These are phyloP conservation scores for Eriocheir sinensis DNA, from an alignment of 1,140 invertebrate species.

Conservation along the genomic window DNA sequence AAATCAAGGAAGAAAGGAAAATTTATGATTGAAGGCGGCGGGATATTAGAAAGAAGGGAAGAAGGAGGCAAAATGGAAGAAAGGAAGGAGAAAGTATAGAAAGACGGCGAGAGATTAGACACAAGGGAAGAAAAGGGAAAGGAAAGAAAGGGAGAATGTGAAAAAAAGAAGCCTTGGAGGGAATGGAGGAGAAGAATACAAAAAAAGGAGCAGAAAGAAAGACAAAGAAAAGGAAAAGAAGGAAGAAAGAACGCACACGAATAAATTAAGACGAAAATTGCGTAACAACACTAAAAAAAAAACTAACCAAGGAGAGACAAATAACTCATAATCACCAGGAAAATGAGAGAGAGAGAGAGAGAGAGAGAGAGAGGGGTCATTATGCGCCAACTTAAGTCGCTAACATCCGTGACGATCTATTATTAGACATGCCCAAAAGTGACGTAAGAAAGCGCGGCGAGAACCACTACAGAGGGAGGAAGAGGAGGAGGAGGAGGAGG, in stretches of 20 bases:
- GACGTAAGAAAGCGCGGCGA: not conserved
- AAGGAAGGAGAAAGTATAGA: too few species aligned
- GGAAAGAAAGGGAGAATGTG: not conserved
- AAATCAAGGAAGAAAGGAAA: too few species aligned
- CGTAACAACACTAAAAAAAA: too few species aligned
- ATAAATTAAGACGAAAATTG: too few species aligned
- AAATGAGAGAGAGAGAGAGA: not conserved
- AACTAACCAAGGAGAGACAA: not conserved
- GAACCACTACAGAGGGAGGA: not conserved
- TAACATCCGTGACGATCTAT: conserved; percentile 1
- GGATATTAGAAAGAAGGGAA: not conserved
- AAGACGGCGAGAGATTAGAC: not conserved
- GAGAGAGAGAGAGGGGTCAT: not conserved
- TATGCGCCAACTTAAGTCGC: conserved; percentile 8
- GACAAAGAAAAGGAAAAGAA: not conserved
- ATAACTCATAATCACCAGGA: not conserved
- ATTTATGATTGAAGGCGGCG: too few species aligned
- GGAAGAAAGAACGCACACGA: not conserved
- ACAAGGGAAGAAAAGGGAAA: not conserved
- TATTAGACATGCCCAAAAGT: not conserved
- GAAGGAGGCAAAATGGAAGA: too few species aligned
- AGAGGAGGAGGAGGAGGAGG: not conserved
- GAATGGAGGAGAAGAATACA: not conserved
- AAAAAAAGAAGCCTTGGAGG: not conserved
- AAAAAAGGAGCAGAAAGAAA: not conserved